These are phyloP conservation scores for Tricholauxania praeusta DNA, from an alignment of 2,888 invertebrate genomes.

Conservation along the genomic window DNA sequence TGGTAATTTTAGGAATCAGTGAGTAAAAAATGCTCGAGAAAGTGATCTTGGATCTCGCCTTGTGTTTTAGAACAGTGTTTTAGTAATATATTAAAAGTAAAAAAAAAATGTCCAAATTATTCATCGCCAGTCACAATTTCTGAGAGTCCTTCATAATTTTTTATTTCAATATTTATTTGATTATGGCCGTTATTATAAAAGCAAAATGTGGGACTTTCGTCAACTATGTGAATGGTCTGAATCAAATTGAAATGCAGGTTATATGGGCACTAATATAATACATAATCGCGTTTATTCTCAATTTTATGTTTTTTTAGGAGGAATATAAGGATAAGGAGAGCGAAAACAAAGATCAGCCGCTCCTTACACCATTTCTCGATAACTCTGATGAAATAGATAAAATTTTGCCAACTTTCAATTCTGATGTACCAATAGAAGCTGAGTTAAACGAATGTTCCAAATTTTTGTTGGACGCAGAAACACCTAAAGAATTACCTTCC, in stretches of 20 bases:
- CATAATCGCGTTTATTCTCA: neutral
- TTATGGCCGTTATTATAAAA: no score
- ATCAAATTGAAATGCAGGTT: no score
- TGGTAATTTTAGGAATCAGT: no score
- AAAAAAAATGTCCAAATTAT: neutral
- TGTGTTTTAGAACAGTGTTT: neutral
- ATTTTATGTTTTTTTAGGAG: slow-evolving; percentile 47
- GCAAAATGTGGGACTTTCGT: no score
- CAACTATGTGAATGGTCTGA: no score
- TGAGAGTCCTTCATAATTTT: no score
- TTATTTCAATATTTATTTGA: no score
- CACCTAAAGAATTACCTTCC: neutral
- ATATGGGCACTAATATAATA: no score
- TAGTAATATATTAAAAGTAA: slow-evolving; percentile 4
- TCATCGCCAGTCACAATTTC: no score
- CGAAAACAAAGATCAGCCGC: slow-evolving; percentile 18
- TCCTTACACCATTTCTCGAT: neutral
- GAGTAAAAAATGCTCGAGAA: no score
- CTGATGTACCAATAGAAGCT: neutral
- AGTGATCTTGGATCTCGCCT: no score
- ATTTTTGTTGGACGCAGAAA: no score
- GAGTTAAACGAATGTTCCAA: neutral
- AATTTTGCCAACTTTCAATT: neutral
- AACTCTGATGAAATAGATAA: neutral
- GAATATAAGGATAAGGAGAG: slow-evolving; percentile 53